Percentiles rank a stretch among this genome's conserved stretches.
Conservation (phyloP, 2,888 invertebrate species). For the Drosophila sordidapex region DNA sequence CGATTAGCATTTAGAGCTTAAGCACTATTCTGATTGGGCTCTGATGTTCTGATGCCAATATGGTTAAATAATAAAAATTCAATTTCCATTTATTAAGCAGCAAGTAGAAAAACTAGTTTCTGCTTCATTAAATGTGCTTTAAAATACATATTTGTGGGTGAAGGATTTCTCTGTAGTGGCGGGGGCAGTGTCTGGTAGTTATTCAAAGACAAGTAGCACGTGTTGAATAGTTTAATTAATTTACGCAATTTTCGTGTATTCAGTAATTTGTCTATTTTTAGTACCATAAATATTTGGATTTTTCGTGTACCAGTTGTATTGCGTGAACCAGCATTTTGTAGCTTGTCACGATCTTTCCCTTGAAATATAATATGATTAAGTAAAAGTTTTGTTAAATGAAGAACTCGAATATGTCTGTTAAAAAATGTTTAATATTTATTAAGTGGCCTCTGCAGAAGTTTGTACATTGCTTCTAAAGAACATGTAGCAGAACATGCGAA, state of each 20-base stretch:
- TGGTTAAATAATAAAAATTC: slow-evolving; percentile 4
- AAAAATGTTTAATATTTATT: background rate
- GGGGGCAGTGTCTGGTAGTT: no score
- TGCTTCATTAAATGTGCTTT: background rate
- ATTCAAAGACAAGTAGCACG: slow-evolving; percentile 12
- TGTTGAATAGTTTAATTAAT: background rate
- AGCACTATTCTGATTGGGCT: slow-evolving; percentile 1
- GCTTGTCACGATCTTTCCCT: slow-evolving; percentile 1
- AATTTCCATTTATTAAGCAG: background rate
- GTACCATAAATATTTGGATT: slow-evolving; percentile 8
- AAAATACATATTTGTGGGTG: slow-evolving; percentile 13
- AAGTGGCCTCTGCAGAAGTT: background rate
- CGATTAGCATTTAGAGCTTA: slow-evolving; percentile 50
- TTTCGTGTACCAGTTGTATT: slow-evolving; percentile 7
- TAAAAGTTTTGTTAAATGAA: background rate
- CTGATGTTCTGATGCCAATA: background rate
- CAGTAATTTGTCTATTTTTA: slow-evolving; percentile 5
- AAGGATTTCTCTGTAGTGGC: background rate
- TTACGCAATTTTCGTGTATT: background rate
- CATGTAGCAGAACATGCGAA: background rate
- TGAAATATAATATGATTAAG: background rate
- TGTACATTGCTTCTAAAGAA: background rate
- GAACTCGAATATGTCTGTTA: background rate
- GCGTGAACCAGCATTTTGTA: background rate
- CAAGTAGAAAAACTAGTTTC: background rate